These are phyloP conservation scores for Tenualosa ilisha DNA, from an alignment of 2,797 vertebrate species.

Conservation along the genomic window DNA sequence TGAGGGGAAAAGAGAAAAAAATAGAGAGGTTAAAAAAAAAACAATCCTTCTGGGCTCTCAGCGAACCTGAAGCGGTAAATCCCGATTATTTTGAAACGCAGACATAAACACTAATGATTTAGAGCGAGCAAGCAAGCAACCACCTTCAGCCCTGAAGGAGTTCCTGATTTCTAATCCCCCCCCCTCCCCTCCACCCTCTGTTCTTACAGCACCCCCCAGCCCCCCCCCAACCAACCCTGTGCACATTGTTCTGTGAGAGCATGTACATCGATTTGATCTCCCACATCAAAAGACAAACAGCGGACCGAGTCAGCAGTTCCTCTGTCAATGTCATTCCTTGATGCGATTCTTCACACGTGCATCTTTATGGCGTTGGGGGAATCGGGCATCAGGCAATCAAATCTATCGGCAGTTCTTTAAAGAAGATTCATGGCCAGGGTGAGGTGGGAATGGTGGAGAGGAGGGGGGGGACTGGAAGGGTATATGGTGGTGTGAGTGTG, in stretches of 20 bases:
- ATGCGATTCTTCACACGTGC: slow-evolving; percentile 91
- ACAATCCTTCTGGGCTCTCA: slow-evolving; percentile 37
- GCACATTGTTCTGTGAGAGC: slow-evolving; percentile 87
- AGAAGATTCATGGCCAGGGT: slow-evolving; percentile 92
- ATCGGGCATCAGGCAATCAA: slow-evolving; percentile 93
- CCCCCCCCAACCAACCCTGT: slow-evolving; percentile 26
- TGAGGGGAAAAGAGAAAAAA: neutral
- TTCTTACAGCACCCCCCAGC: slow-evolving; percentile 74
- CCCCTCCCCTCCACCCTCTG: neutral
- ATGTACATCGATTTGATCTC: slow-evolving; percentile 99
- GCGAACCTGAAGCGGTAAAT: slow-evolving; percentile 59
- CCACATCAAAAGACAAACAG: slow-evolving; percentile 99
- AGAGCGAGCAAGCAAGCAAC: slow-evolving; percentile 62
- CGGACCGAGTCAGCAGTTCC: slow-evolving; percentile 99
- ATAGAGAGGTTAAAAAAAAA: neutral
- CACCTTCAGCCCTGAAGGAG: slow-evolving; percentile 64
- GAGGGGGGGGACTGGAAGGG: slow-evolving; percentile 47
- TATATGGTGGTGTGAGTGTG: slow-evolving; percentile 28
- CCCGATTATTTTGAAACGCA: slow-evolving; percentile 71
- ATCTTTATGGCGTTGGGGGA: slow-evolving; percentile 83
- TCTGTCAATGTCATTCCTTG: slow-evolving; percentile 99
- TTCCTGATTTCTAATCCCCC: slow-evolving; percentile 95
- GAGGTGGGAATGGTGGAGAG: slow-evolving; percentile 58
- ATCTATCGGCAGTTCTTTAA: slow-evolving; percentile 98
- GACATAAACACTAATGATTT: slow-evolving; percentile 74